These are phyloP conservation scores for Drosophila borborema DNA, from an alignment of 2,888 invertebrate genomes.

Conservation along the genomic window DNA sequence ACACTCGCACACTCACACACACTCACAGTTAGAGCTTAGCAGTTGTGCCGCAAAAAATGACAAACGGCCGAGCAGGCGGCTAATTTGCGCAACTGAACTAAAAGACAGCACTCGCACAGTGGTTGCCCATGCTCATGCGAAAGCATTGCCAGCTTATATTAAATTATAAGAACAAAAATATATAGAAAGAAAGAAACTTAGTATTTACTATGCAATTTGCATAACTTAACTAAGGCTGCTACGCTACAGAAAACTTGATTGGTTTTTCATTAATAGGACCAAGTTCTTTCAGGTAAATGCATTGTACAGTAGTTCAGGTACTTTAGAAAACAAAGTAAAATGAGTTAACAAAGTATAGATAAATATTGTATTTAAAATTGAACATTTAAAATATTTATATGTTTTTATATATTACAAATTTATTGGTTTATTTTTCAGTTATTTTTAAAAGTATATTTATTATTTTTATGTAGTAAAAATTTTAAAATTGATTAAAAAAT, in stretches of 20 bases:
- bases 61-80: constrained; percentile 58
- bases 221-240: neutral
- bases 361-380: too few species aligned
- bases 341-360: too few species aligned
- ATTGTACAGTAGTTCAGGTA: neutral
- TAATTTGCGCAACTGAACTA: constrained; percentile 68
- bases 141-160: neutral
- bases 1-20: constrained; percentile 15
- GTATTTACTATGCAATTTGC: constrained; percentile 20
- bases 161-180: neutral
- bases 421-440: too few species aligned
- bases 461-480: too few species aligned
- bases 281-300: neutral
- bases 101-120: constrained; percentile 55
- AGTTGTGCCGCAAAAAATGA: constrained; percentile 46
- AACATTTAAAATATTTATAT: too few species aligned
- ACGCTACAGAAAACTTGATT: constrained; percentile 21
- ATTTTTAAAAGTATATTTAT: too few species aligned
- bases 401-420: too few species aligned
- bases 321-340: neutral
- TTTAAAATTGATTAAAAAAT: too few species aligned
- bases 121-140: constrained; percentile 28
- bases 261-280: neutral
- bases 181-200: neutral
- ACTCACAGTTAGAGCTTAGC: constrained; percentile 28